phyloP scores from a whole-genome alignment of 2,113 vertebrate genomes.

The Drymodes brunneopygia region DNA sequence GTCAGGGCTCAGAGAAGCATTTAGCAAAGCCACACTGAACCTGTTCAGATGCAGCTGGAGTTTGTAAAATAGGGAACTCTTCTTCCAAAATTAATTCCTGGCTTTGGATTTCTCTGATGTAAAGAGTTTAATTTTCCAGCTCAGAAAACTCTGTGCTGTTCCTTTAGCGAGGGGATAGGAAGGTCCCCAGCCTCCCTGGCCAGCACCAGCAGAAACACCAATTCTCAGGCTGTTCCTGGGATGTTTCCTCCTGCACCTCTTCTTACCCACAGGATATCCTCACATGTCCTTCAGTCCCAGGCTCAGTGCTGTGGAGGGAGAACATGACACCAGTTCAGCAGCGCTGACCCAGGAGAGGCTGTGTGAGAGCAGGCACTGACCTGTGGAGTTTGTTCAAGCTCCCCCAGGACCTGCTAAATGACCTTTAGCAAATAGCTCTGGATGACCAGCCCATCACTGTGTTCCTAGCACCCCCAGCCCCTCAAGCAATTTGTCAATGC shows the following conservation, averaged over 20 bases:
- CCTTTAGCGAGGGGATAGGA: neutral
- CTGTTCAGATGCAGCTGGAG: neutral
- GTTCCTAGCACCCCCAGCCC: neutral
- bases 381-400: neutral
- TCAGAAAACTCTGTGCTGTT: slow-evolving; percentile 5
- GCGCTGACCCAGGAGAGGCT: neutral
- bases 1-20: slow-evolving; percentile 6
- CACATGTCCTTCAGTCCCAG: neutral
- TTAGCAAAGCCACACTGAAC: slow-evolving; percentile 17
- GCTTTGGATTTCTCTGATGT: neutral
- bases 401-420: neutral
- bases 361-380: neutral
- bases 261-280: no score
- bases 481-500: neutral
- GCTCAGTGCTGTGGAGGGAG: neutral
- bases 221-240: neutral
- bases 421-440: rapidly evolving
- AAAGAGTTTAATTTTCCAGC: slow-evolving; percentile 48
- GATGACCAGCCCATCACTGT: rapidly evolving
- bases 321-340: neutral
- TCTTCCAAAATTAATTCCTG: slow-evolving; percentile 39
- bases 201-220: neutral
- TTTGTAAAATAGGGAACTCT: neutral
- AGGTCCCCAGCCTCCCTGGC: neutral
- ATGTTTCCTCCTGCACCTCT: neutral